phyloP scores from a whole-genome alignment of 2,888 invertebrate species.

The Cyaniris semiargus region DNA sequence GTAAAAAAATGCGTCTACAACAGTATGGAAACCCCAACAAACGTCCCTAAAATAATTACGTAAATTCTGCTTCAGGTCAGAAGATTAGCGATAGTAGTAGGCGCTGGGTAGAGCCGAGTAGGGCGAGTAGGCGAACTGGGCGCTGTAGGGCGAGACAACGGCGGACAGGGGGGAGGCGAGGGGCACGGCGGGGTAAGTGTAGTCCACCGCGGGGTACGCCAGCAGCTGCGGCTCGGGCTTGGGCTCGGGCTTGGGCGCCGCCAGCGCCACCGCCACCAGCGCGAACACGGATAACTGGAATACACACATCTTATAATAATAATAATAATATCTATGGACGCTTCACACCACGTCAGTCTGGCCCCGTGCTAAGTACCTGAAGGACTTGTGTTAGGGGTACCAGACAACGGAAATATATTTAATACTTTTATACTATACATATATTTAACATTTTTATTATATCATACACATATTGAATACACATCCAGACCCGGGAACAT shows the following conservation, averaged over 20 bases:
- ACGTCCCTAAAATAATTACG: not conserved
- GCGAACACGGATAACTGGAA: slow-evolving; percentile 74
- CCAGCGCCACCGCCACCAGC: slow-evolving; percentile 72
- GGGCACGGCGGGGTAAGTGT: slow-evolving; percentile 53
- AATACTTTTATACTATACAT: too few species aligned
- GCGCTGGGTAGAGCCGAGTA: slow-evolving; percentile 45
- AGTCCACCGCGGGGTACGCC: slow-evolving; percentile 58
- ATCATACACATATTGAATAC: too few species aligned
- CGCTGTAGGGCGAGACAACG: slow-evolving; percentile 54
- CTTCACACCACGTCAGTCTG: too few species aligned
- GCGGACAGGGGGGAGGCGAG: slow-evolving; percentile 46
- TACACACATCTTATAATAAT: slow-evolving; percentile 4
- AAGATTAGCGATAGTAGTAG: slow-evolving; percentile 48
- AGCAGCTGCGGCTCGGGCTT: slow-evolving; percentile 54
- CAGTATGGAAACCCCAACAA: not conserved
- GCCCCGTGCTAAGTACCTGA: too few species aligned
- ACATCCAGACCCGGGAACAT: too few species aligned
- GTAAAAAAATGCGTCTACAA: not conserved
- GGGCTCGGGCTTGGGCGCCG: slow-evolving; percentile 64
- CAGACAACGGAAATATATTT: too few species aligned
- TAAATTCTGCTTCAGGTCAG: not conserved
- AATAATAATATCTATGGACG: too few species aligned
- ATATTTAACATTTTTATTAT: too few species aligned
- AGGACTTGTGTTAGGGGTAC: too few species aligned
- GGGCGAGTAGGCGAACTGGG: slow-evolving; percentile 54